Conservation (phyloP, 2,797 vertebrate species). For the Trachurus trachurus region DNA sequence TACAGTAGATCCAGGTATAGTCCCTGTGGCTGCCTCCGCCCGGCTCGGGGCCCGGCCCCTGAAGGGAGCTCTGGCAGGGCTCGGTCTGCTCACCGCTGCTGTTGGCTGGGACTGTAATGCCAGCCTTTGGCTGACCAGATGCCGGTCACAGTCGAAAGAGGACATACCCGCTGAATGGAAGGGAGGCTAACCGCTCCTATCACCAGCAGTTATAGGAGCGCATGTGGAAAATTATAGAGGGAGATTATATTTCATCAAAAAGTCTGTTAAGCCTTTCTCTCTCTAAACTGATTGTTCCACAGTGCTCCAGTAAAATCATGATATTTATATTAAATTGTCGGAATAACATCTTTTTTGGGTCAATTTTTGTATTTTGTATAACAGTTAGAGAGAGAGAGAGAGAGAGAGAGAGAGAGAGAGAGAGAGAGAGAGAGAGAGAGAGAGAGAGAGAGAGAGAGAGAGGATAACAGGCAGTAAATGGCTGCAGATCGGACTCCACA, state of each 20-base stretch:
- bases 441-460: too few species aligned
- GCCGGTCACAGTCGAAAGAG: conserved; percentile 64
- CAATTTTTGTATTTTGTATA: too few species aligned
- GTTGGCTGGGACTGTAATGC: conserved; percentile 50
- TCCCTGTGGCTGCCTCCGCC: conserved; percentile 2
- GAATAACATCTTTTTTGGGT: not conserved
- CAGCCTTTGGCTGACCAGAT: conserved; percentile 71
- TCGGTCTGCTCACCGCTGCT: conserved; percentile 37
- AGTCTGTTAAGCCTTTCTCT: not conserved
- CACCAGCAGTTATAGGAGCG: conserved; percentile 3
- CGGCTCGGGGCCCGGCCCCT: conserved; percentile 51
- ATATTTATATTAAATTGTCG: conserved; percentile 2
- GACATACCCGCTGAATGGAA: conserved; percentile 58
- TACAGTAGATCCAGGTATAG: conserved; percentile 7
- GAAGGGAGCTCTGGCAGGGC: conserved; percentile 45
- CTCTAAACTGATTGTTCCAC: not conserved
- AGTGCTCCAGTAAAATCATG: not conserved
- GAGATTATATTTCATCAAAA: conserved; percentile 2
- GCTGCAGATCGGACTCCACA: too few species aligned
- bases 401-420: too few species aligned
- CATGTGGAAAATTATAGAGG: not conserved
- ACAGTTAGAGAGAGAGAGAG: too few species aligned
- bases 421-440: too few species aligned
- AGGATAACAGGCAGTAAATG: too few species aligned
- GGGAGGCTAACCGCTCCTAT: conserved; percentile 7